phyloP scores from a whole-genome alignment of 1,140 invertebrate species.

The Papilio glaucus region DNA sequence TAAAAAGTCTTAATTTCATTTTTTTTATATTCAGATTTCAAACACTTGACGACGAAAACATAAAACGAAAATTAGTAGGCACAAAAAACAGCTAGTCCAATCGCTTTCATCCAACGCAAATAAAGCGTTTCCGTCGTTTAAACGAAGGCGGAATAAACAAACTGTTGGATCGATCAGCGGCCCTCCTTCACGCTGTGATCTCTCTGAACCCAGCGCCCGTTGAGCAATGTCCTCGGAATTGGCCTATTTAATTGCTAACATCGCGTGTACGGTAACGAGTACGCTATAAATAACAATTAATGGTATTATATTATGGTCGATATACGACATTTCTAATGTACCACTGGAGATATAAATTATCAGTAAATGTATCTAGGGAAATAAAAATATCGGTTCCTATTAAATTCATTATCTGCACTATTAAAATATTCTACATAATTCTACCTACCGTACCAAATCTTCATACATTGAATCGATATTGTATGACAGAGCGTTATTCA shows the following conservation, averaged over 20 bases:
- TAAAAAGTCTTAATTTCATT: not conserved
- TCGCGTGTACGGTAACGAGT: not conserved
- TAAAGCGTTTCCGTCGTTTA: constrained; percentile 35
- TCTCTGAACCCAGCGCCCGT: constrained; percentile 22
- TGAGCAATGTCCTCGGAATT: constrained; percentile 30
- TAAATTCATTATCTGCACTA: not conserved
- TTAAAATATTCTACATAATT: not conserved
- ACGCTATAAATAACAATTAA: constrained; percentile 28
- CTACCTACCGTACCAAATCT: not conserved
- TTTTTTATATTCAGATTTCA: not conserved
- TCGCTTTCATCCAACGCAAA: constrained; percentile 25
- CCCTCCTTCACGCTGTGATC: constrained; percentile 28
- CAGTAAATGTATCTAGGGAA: not conserved
- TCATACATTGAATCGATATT: not conserved
- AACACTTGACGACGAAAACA: not conserved
- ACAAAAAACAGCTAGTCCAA: constrained; percentile 27
- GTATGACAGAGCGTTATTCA: not conserved
- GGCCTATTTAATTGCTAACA: constrained; percentile 28
- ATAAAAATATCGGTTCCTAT: not conserved
- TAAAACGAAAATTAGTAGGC: not conserved
- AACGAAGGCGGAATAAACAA: constrained; percentile 32
- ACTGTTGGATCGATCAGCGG: constrained; percentile 32
- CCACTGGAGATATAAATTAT: too few relatives aligned
- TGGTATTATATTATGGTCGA: not conserved
- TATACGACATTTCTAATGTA: not conserved